Conservation (phyloP, 2,113 vertebrate genomes). For the Cyanoramphus novaezelandiae region DNA sequence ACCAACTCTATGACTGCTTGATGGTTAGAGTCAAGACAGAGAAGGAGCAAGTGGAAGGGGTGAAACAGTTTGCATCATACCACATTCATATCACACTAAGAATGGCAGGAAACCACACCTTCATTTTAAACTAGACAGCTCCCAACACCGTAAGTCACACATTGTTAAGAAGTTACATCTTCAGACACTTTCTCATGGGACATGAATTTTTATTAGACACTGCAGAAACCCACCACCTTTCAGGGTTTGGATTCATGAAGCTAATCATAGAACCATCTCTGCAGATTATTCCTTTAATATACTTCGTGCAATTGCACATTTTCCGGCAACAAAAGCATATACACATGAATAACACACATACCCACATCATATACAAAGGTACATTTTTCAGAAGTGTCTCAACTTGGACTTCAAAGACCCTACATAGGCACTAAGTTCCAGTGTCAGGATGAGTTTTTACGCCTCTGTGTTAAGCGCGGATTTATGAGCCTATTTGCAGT, state of each 20-base stretch:
- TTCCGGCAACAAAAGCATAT: not conserved
- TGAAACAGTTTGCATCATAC: not conserved
- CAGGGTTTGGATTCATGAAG: not conserved
- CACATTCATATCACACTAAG: not conserved
- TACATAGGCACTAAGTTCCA: not conserved
- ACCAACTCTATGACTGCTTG: not conserved
- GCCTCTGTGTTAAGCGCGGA: not conserved
- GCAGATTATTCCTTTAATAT: not conserved
- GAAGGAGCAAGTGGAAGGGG: not conserved
- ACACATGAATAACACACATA: not conserved
- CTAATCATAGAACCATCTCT: not conserved
- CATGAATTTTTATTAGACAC: not conserved
- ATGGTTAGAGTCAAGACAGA: not conserved
- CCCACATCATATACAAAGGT: not conserved
- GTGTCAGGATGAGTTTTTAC: not conserved
- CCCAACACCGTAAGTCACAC: not conserved
- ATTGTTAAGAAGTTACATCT: not conserved
- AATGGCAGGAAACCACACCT: not conserved
- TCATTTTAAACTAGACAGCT: not conserved
- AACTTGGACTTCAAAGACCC: not conserved
- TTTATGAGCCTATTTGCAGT: not conserved
- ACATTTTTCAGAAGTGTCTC: not conserved
- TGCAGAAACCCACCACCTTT: not conserved
- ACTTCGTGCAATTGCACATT: not conserved
- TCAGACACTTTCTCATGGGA: not conserved